These are phyloP conservation scores for Physeter macrocephalus DNA, from an alignment of 2,113 vertebrate genomes.

Conservation along the genomic window DNA sequence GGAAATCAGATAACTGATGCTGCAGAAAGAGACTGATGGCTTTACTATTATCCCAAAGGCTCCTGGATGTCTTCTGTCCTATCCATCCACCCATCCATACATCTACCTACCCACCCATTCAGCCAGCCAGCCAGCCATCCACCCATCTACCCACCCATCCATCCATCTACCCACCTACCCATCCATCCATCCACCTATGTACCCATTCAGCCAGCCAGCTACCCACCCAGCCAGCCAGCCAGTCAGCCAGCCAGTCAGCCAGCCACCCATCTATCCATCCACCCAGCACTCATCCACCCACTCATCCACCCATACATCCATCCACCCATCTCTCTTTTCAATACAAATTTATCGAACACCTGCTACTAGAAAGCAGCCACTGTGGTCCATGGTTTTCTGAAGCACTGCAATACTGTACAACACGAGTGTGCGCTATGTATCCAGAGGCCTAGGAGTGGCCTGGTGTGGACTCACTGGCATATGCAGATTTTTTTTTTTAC, in stretches of 20 bases:
- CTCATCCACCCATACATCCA: neutral
- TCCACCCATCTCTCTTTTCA: neutral
- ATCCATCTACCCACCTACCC: neutral
- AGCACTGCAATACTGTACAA: neutral
- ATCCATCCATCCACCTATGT: too few species aligned
- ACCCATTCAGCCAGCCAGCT: too few species aligned
- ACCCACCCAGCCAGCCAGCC: neutral
- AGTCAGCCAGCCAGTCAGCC: too few species aligned
- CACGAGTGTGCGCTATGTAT: neutral
- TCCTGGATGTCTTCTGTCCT: neutral
- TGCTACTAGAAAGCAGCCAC: neutral
- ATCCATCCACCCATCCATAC: neutral
- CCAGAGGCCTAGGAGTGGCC: neutral
- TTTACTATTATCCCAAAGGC: neutral
- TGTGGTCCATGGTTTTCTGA: neutral
- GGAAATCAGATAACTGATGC: neutral
- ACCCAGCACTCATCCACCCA: neutral
- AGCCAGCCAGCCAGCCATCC: fast-evolving
- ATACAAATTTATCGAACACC: neutral
- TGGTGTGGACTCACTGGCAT: neutral
- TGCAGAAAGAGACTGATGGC: neutral
- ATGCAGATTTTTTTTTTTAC: neutral
- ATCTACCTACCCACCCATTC: too few species aligned
- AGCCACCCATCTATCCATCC: neutral
- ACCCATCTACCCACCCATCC: neutral